phyloP scores from a whole-genome alignment of 2,888 invertebrate species.

The Galeruca laticollis region DNA sequence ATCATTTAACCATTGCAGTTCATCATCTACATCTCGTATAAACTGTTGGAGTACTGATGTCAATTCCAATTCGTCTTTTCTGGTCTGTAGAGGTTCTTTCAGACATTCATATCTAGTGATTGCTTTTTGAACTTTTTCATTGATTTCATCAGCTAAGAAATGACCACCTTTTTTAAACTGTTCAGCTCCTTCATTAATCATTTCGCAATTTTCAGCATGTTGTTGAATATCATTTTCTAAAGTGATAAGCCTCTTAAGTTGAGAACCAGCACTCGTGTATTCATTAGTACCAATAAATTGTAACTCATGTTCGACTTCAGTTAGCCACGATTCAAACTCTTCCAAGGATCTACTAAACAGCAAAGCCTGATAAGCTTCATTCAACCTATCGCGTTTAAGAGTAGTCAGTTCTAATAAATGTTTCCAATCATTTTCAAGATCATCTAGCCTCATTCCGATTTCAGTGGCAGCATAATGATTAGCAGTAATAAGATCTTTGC shows the following conservation, averaged over 20 bases:
- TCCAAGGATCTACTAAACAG: conserved; percentile 90
- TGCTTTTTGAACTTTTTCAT: conserved; percentile 76
- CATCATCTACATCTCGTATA: conserved; percentile 92
- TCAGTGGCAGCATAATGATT: conserved; percentile 92
- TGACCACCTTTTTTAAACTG: conserved; percentile 85
- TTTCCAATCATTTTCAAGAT: conserved; percentile 89
- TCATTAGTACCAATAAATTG: conserved; percentile 87
- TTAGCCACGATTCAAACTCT: conserved; percentile 94
- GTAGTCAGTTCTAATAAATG: conserved; percentile 85
- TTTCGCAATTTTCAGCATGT: conserved; percentile 85
- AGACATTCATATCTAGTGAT: conserved; percentile 73
- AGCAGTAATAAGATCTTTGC: conserved; percentile 79
- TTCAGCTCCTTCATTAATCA: conserved; percentile 82
- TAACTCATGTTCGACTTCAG: conserved; percentile 82
- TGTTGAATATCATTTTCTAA: conserved; percentile 89
- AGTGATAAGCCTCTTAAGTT: conserved; percentile 83
- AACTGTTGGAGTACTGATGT: conserved; percentile 90
- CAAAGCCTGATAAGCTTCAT: conserved; percentile 92
- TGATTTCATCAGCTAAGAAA: conserved; percentile 90
- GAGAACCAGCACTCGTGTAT: conserved; percentile 84
- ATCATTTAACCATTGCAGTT: conserved; percentile 89
- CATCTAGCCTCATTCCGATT: conserved; percentile 85
- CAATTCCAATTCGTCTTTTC: conserved; percentile 92
- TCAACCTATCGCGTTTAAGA: conserved; percentile 85
- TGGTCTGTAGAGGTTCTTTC: conserved; percentile 90